phyloP scores from a whole-genome alignment of 2,888 invertebrate genomes.

The Gryllus longicercus region DNA sequence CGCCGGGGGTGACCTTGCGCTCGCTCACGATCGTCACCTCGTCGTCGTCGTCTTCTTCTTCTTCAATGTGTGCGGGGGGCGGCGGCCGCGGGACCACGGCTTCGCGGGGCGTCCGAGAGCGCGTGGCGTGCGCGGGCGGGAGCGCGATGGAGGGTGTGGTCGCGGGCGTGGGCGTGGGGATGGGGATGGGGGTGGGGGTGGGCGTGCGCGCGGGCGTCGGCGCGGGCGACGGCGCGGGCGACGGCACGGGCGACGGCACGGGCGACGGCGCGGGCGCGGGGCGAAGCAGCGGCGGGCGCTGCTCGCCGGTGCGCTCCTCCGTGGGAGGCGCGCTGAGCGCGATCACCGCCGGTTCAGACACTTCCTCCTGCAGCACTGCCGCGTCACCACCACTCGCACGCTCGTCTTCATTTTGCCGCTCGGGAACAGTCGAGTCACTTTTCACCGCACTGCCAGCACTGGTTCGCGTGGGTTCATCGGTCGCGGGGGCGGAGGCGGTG shows the following conservation, averaged over 20 bases:
- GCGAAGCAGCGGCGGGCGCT: neutral
- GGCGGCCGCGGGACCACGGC: neutral
- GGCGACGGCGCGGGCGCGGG: neutral
- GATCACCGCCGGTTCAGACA: slow-evolving; percentile 30
- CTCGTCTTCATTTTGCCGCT: slow-evolving; percentile 24
- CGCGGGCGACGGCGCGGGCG: neutral
- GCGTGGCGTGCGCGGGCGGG: neutral
- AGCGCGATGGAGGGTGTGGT: neutral
- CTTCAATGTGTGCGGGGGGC: neutral
- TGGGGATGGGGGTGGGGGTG: neutral
- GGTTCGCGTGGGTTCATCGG: too few species aligned
- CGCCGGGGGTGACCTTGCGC: slow-evolving; percentile 38
- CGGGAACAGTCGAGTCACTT: slow-evolving; percentile 21
- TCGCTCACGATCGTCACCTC: slow-evolving; percentile 23
- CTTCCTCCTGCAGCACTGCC: slow-evolving; percentile 26
- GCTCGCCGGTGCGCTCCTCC: neutral
- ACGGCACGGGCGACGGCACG: neutral
- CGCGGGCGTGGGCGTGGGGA: neutral
- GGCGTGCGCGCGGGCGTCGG: neutral
- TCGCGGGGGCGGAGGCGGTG: neutral
- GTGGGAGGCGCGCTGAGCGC: neutral
- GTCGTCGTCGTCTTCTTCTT: neutral
- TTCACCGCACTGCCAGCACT: neutral
- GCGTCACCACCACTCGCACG: slow-evolving; percentile 19
- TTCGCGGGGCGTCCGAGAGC: neutral